Conservation (phyloP, 2,113 vertebrate species). For the Pelodiscus sinensis region DNA sequence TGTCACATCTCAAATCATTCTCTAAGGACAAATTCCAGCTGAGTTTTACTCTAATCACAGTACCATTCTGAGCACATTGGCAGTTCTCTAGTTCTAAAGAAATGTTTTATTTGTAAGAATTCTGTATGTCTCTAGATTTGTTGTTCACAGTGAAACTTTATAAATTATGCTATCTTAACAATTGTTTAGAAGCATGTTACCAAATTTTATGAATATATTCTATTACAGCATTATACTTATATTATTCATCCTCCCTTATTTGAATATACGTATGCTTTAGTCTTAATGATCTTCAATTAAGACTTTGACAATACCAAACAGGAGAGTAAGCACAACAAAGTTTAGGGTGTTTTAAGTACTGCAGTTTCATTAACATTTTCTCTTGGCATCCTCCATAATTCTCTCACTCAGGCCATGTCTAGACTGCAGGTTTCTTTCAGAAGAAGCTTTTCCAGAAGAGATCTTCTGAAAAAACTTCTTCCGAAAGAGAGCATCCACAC, state of each 20-base stretch:
- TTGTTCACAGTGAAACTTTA: rapidly evolving
- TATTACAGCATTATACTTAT: background rate
- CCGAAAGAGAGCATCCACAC: too few relatives aligned
- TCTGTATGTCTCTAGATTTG: background rate
- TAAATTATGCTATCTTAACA: background rate
- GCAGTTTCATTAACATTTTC: background rate
- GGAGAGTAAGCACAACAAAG: background rate
- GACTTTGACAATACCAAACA: background rate
- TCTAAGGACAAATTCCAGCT: background rate
- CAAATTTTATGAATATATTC: rapidly evolving
- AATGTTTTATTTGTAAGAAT: background rate
- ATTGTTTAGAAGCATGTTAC: background rate
- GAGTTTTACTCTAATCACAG: background rate
- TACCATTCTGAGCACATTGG: background rate
- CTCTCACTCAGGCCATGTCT: background rate
- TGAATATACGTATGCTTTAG: background rate
- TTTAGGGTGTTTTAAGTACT: background rate
- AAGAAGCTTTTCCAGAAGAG: too few relatives aligned
- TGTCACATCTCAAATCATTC: rapidly evolving
- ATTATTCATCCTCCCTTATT: background rate
- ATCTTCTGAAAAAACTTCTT: too few relatives aligned
- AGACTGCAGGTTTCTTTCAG: too few relatives aligned
- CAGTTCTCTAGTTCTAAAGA: background rate
- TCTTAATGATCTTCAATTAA: too few relatives aligned
- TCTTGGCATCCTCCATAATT: background rate